Conservation (phyloP, 2,113 vertebrate species). For the Rhegmatorhina hoffmannsi region DNA sequence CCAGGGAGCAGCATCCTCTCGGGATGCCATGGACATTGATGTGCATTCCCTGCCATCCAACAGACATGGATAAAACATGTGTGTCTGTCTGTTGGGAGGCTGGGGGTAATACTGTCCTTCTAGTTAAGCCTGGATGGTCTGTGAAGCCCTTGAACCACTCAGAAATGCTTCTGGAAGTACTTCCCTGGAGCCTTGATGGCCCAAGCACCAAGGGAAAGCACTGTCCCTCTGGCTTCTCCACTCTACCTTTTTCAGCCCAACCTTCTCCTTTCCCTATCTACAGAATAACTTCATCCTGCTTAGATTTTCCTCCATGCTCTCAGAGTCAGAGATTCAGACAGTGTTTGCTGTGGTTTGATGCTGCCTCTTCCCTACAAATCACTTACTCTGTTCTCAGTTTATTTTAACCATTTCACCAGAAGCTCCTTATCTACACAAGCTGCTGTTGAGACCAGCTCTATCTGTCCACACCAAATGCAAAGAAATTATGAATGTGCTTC, state of each 20-base stretch:
- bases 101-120: not conserved
- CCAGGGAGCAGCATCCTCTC: not conserved
- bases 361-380: not conserved
- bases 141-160: not conserved
- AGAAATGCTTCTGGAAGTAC: not conserved
- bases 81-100: not conserved
- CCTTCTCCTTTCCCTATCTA: not conserved
- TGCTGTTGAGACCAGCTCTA: not conserved
- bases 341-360: not conserved
- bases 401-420: constrained; percentile 1
- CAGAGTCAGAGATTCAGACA: not conserved
- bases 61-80: rapidly evolving
- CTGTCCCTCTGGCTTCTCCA: rapidly evolving
- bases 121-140: not conserved
- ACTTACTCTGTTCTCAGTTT: not conserved
- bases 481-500: constrained; percentile 8
- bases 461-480: constrained; percentile 1
- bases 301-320: not conserved
- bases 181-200: not conserved
- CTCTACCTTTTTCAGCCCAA: not conserved
- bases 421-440: not conserved
- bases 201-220: not conserved
- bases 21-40: not conserved
- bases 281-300: not conserved
- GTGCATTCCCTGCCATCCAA: not conserved